These are phyloP conservation scores for Otis tarda DNA, from an alignment of 2,113 vertebrate genomes.

Conservation along the genomic window DNA sequence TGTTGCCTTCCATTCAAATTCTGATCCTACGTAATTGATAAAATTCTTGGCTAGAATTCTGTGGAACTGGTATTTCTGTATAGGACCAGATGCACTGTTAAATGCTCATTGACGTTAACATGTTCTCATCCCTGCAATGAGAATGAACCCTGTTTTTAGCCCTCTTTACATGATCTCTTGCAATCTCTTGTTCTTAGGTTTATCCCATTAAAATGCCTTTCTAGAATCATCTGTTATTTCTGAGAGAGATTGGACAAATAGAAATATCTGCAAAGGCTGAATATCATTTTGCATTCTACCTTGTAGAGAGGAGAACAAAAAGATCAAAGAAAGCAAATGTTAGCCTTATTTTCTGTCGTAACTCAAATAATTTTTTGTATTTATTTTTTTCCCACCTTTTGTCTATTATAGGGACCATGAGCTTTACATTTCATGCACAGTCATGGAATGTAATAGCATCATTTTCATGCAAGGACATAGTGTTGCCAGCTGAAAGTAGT, in stretches of 20 bases:
- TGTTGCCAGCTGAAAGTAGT: constrained; percentile 75
- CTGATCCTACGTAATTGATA: constrained; percentile 17
- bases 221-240: constrained; percentile 35
- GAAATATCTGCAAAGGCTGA: constrained; percentile 39
- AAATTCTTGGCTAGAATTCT: constrained; percentile 20
- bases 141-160: constrained; percentile 29
- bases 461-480: constrained; percentile 76
- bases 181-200: constrained; percentile 11
- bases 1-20: constrained; percentile 20
- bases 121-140: constrained; percentile 3
- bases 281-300: constrained; percentile 1
- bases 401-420: constrained; percentile 45
- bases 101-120: constrained; percentile 29
- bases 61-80: constrained; percentile 24
- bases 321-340: constrained; percentile 18
- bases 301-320: neutral
- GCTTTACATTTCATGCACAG: constrained; percentile 69
- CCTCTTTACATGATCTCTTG: neutral
- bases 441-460: constrained; percentile 66
- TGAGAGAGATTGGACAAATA: constrained; percentile 36
- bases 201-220: constrained; percentile 46
- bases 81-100: constrained; percentile 43
- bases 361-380: neutral
- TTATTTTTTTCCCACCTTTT: neutral
- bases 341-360: neutral